Evolutionary conservation across 2,888 invertebrate genomes (phyloP).

Genomic region (Volucella inflata): DNA sequence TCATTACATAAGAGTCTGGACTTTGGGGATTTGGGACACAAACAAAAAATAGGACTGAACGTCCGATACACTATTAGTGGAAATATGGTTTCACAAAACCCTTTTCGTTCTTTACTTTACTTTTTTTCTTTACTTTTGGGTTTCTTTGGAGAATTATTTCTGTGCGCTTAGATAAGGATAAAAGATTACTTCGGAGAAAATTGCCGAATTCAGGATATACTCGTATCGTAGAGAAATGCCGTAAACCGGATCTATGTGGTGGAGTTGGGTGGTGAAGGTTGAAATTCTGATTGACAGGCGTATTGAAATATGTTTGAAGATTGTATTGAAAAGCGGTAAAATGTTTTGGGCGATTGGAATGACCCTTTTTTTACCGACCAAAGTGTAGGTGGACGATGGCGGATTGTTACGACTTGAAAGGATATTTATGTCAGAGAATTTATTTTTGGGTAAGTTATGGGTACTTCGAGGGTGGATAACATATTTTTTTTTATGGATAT

Average conservation of each 20-base stretch:
- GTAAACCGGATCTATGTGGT: neutral
- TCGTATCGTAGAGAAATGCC: conserved; percentile 58
- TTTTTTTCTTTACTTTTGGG: conserved; percentile 12
- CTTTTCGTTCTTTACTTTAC: conserved; percentile 27
- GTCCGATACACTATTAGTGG: conserved; percentile 49
- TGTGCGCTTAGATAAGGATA: conserved; percentile 32
- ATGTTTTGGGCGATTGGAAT: conserved; percentile 16
- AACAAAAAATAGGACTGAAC: conserved; percentile 9
- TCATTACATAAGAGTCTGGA: conserved; percentile 64
- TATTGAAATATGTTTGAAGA: conserved; percentile 54
- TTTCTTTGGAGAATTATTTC: conserved; percentile 31
- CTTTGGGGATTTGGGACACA: conserved; percentile 56
- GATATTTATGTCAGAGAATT: conserved; percentile 50
- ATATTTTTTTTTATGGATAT: conserved; percentile 18
- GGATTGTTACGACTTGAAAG: conserved; percentile 49
- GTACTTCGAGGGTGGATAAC: conserved; percentile 30
- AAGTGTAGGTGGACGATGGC: neutral
- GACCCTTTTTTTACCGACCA: conserved; percentile 37
- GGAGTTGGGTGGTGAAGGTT: neutral
- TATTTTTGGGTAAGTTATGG: conserved; percentile 42
- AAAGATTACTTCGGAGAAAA: conserved; percentile 45
- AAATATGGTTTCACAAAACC: conserved; percentile 56
- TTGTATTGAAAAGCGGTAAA: conserved; percentile 36
- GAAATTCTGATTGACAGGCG: conserved; percentile 55
- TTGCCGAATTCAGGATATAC: conserved; percentile 59